These are phyloP conservation scores for Steinernema feltiae DNA, from an alignment of 1,140 invertebrate genomes.

Conservation along the genomic window DNA sequence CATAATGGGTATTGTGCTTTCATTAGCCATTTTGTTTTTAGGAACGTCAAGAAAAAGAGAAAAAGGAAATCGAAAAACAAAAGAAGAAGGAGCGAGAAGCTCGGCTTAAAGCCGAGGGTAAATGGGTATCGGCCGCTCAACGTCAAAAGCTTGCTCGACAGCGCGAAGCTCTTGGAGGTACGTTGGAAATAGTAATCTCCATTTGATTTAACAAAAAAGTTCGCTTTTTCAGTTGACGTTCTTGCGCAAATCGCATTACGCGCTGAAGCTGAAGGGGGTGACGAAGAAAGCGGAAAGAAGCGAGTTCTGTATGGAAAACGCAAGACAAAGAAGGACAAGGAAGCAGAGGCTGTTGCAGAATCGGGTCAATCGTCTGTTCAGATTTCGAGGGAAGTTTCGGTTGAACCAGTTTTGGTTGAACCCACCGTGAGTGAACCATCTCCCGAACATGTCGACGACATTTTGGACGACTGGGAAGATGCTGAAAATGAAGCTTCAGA, in stretches of 20 bases:
- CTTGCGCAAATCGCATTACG: background rate
- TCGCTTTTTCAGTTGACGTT: background rate
- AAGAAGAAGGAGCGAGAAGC: constrained; percentile 90
- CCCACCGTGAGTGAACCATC: too few relatives aligned
- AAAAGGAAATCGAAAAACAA: constrained; percentile 81
- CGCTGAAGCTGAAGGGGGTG: background rate
- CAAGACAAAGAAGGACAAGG: constrained; percentile 3
- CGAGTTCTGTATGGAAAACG: background rate
- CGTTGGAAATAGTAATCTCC: background rate
- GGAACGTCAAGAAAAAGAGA: constrained; percentile 64
- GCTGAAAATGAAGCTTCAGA: constrained; percentile 29
- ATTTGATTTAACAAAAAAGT: background rate
- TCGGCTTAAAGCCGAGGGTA: constrained; percentile 85
- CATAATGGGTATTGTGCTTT: constrained; percentile 15
- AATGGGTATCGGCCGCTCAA: constrained; percentile 82
- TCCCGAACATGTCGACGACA: too few relatives aligned
- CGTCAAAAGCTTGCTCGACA: constrained; percentile 69
- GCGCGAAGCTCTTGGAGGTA: background rate
- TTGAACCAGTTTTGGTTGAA: background rate
- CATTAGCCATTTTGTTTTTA: constrained; percentile 23
- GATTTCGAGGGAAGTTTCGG: background rate
- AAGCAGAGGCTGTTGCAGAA: background rate
- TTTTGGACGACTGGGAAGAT: constrained; percentile 25
- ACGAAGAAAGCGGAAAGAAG: background rate
- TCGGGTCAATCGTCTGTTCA: background rate